Evolutionary conservation across 2,888 invertebrate species (phyloP).

Genomic region (Megamerina dolium): DNA sequence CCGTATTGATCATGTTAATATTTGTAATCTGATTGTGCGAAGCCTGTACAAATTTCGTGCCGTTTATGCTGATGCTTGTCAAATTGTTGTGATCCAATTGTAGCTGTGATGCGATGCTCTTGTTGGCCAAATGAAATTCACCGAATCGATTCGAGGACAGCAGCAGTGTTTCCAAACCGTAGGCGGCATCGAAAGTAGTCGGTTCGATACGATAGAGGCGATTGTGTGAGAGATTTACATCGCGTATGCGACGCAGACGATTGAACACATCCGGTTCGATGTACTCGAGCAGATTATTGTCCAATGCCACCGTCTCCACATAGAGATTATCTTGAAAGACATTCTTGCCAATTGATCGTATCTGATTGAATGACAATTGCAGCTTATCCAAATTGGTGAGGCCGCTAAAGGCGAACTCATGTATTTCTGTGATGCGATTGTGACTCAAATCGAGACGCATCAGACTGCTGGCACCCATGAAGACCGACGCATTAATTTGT

Average conservation of each 20-base stretch:
- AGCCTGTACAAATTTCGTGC: conserved; percentile 39
- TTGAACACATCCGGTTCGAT: conserved; percentile 41
- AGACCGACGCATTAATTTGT: conserved; percentile 42
- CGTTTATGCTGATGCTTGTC: conserved; percentile 36
- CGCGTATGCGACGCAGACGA: conserved; percentile 39
- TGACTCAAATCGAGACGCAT: conserved; percentile 42
- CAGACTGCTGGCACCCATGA: conserved; percentile 40
- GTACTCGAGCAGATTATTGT: conserved; percentile 37
- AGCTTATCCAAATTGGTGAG: conserved; percentile 39
- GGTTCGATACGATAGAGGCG: conserved; percentile 36
- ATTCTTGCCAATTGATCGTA: conserved; percentile 34
- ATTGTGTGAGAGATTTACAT: conserved; percentile 43
- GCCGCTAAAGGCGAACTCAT: conserved; percentile 42
- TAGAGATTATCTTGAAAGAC: conserved; percentile 42
- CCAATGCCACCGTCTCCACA: conserved; percentile 37
- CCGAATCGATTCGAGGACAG: conserved; percentile 32
- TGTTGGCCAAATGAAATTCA: conserved; percentile 34
- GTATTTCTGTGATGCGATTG: conserved; percentile 35
- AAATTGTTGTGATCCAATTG: conserved; percentile 40
- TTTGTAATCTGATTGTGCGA: conserved; percentile 39
- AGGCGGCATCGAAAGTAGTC: conserved; percentile 38
- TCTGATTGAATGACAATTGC: conserved; percentile 36
- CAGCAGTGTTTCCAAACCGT: conserved; percentile 36
- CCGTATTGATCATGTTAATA: conserved; percentile 30
- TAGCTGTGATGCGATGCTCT: conserved; percentile 35